Base-by-base conservation (phyloP, 1,140 invertebrate species). In the Nixonia krombeini region DNA sequence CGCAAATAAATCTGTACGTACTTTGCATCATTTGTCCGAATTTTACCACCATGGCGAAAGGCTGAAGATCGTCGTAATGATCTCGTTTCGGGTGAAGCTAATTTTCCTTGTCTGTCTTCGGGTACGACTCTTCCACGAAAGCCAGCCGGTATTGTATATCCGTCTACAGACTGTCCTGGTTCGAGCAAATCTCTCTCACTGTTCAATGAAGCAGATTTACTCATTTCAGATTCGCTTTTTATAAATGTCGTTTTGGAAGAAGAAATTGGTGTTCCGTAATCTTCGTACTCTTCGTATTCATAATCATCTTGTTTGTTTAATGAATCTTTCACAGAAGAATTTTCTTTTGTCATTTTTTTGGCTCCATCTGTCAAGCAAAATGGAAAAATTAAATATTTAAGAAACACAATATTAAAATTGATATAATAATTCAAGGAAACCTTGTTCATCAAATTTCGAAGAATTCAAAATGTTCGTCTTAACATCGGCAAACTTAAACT, bases 141-240 rank as follows among this genome's bases (percentile, higher is more conserved):
- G n/a, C 90, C 90, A 16, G 84, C 56, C 1, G 91, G 90, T 51
- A 92, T 89, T 10, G 86, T 88, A 50, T 89, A 91, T 1, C 89
- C 90, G 9, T 87, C 84, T 25, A 92, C 79, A 8, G 83, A 74
- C 65, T 90, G 85, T 13, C 90, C 90, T 1, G 90, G 87, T 76
- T 91, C 86, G 35, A 91, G 85, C 18, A 89, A 67, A 72, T 85
- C 53, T 25, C 57, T 55, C 10, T 50, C 45, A n/a, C n/a, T n/a
- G n/a, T n/a, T 25, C 31, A 10, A 23, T 17, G 10, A 31, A 12
- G 25, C 10, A 7, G 17, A 40, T 2, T 9, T 8, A 18, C 16
- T 18, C 3, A 1, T 40, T 8, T 40, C 37, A 40, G 37, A 13
- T 18, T 40, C 17, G 16, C 7, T 58, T 50, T 59, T 63, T 10